Base-by-base conservation (phyloP, 2,797 vertebrate species). In the Gallinago stenura region DNA sequence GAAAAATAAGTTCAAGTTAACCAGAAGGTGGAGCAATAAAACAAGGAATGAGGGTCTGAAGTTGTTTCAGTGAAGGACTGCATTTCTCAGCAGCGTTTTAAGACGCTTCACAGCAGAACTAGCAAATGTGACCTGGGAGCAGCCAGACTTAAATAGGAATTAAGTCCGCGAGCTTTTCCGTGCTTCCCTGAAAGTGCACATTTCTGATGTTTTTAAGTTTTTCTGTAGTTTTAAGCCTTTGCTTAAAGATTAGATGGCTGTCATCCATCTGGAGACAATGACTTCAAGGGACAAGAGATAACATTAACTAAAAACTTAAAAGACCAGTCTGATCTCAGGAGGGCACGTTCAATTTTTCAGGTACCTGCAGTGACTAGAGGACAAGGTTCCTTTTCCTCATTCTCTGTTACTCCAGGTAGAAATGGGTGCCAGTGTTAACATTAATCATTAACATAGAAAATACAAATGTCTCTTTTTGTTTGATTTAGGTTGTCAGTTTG, bases 21-120 rank as follows among this genome's bases (percentile, higher is more conserved):
- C 96, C 98, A 93, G 94, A 80, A 98, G 98, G 85, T 90, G 98
- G 97, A 39, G 96, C 78, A 56, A 13, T 20, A 45, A 88, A 93
- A 45, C 95, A 85, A 95, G 87, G 58, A 96, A 97, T 84, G 5
- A 30, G 37, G 2, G 5, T 1, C 6, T 1, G 1, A 0, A 4
- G 17, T 2, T 16, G 20, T 15, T 9, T 4, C 56, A 1, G 66
- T 0, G 31, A 3, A 19, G 45, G 60, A 1, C 26, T 1, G n/a
- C 7, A 0, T 11, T 28, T 39, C 15, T 20, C 70, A 6, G 54
- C 33, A 1, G 1, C 4, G 0, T 1, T 37, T 16, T 65, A 7
- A 45, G 58, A 1, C 24, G 4, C 56, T 12, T 28, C 26, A 7
- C 43, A 8, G 12, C n/a, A 60, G 41, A 78, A 15, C 26, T 12